Conservation (phyloP, 2,888 invertebrate species). For the Melanargia galathea region DNA sequence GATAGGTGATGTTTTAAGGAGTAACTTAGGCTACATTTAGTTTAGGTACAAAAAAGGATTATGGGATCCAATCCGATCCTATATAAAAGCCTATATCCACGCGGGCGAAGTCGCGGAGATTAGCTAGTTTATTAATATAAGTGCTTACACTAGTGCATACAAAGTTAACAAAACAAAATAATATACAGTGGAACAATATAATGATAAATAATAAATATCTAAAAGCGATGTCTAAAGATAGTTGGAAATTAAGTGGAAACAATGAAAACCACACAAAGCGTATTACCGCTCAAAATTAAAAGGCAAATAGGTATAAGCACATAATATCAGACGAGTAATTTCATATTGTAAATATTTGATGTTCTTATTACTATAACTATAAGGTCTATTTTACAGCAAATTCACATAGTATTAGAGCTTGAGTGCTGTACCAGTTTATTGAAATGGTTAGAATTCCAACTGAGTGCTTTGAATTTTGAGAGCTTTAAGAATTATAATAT, state of each 20-base stretch:
- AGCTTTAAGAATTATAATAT: constrained; percentile 30
- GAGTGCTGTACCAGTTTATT: constrained; percentile 48
- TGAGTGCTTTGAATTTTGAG: constrained; percentile 15
- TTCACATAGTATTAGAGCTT: not conserved
- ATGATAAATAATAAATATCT: too few species aligned
- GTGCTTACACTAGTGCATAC: too few species aligned
- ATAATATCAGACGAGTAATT: constrained; percentile 4
- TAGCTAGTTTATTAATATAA: too few species aligned
- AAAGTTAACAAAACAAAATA: too few species aligned
- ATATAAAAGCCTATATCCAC: too few species aligned
- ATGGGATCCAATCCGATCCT: too few species aligned
- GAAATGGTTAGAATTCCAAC: constrained; percentile 61
- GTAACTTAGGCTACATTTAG: too few species aligned
- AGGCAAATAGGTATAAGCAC: not conserved
- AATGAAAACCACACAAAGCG: constrained; percentile 18
- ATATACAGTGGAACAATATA: too few species aligned
- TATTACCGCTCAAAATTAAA: constrained; percentile 13
- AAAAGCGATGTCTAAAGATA: not conserved
- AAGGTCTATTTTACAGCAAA: not conserved
- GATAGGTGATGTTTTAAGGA: too few species aligned
- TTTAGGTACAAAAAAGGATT: too few species aligned
- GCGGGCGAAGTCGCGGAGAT: too few species aligned
- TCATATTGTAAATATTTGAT: constrained; percentile 8
- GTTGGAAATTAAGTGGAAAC: constrained; percentile 7
- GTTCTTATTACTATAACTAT: not conserved